Evolutionary conservation across 2,113 vertebrate species (phyloP).

Genomic region (Penelope pileata): DNA sequence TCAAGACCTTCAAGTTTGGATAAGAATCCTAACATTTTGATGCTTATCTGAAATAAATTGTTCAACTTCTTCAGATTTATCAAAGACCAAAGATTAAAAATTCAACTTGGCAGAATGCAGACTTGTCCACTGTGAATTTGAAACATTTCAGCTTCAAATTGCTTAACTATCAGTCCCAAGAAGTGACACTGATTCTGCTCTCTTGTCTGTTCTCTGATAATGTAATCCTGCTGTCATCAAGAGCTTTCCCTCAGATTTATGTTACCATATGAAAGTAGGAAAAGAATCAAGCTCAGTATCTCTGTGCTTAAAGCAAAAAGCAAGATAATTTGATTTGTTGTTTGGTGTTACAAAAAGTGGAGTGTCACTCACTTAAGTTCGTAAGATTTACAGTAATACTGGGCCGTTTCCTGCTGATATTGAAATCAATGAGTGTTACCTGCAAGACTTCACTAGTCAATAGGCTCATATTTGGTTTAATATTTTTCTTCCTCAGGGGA

Average conservation of each 20-base stretch:
- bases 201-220: background rate
- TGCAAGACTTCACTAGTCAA: constrained; percentile 21
- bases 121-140: background rate
- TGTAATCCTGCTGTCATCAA: background rate
- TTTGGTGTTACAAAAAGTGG: background rate
- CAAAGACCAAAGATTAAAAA: background rate
- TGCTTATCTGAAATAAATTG: background rate
- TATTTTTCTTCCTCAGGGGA: background rate
- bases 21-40: background rate
- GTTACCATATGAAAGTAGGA: background rate
- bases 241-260: background rate
- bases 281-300: background rate
- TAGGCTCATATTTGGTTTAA: background rate
- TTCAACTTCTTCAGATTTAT: background rate
- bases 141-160: background rate
- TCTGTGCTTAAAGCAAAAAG: background rate
- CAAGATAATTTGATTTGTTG: background rate
- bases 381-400: background rate
- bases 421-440: constrained; percentile 34
- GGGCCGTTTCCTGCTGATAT: background rate
- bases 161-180: background rate
- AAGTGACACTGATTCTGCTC: background rate
- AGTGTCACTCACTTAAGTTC: background rate
- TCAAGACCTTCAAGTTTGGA: background rate
- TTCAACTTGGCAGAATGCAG: rapidly evolving